Base-by-base conservation (phyloP, 1,140 invertebrate species). In the Ceratina australensis region DNA sequence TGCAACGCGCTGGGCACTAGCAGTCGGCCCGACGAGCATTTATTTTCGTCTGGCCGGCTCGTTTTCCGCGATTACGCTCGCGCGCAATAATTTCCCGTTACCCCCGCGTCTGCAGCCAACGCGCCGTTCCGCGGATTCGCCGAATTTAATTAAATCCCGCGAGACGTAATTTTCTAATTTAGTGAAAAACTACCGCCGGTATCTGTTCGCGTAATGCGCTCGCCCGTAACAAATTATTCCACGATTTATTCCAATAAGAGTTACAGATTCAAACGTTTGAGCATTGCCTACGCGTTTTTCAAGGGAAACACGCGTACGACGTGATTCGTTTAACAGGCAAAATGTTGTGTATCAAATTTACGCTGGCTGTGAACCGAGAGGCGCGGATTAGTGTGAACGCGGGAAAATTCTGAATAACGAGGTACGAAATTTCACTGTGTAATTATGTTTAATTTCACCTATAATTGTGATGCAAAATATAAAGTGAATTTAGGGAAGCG, bases 111-210 rank as follows among this genome's bases (percentile, higher is more conserved):
- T 42, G 33, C 33, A 42, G 33, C 33, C 2, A 33, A 33, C 33
- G 33, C 33, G 64, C 59, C 73, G 18, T 59, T 54, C 24, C 42
- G 13, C 54, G 64, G 50, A 60, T 68, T 60, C 64, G 16, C 64
- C 16, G 64, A 68, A 68, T 68, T 75, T 68, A 75, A 75, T 75
- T 75, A 75, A 75, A 75, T 47, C 47, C 12, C 33, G 42, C 22
- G 50, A 68, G 52, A 68, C 22, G 54, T 68, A 75, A 75, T 75
- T 68, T 56, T 75, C 73, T 75, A 67, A 75, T 75, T 75, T 75
- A 72, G 57, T n/a, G 57, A 52, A 77, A 50, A 69, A 77, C 75
- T 28, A 15, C 33, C 33, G 2, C 33, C 59, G 16, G 57, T 67
- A 47, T 57, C 20, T n/a, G 16, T 22, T 15, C 20, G 59, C 5